Evolutionary conservation across 2,113 vertebrate species (phyloP), one percentile per base, ranked within the genome.

Genomic region (Leucosticte australis): DNA sequence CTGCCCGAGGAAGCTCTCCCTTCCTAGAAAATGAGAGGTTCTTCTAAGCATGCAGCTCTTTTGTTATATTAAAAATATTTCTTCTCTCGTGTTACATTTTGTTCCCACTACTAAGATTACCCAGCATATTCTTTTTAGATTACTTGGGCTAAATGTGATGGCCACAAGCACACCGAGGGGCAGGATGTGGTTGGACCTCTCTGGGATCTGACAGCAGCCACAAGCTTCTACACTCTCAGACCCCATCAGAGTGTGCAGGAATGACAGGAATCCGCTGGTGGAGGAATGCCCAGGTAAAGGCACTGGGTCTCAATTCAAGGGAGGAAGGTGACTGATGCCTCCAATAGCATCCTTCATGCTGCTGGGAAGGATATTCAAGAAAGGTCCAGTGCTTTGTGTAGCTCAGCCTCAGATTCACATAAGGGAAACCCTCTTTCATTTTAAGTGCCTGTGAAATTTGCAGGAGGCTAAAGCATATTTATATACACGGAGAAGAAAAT

Each of bases 251-350:
- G 50, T 13, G 1, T 6, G 8, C 20, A 35, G 44, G 37, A 67
- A 27, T n/a, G 22, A 16, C 4, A 8, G 0, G 3, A n/a, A 24
- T 22, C 33, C 41, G 31, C 15, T 12, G 0, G 30, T 2, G 3
- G 10, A 13, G 52, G 52, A 53, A 53, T 18, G 28, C 52, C 17
- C 60, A 79, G 21, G 41, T 22, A 22, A 59, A 64, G 41, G 64
- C 47, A 73, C 12, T 1, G 1, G 6, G 27, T 20, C 37, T 46
- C 37, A 8, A 0, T 8, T 56, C 67, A 57, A 19, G 46, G 52
- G 10, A 73, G 12, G 68, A 73, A 44, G 33, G 49, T n/a, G 50
- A 16, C 19, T 1, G 39, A 18, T 12, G 16, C 15, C 42, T 39
- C 39, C 4, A 3, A 39, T 21, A 73, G 42, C 2, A 3, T 11